These are phyloP conservation scores for Parazoanthus darwini DNA, from an alignment of 92 coral and sea anemone genomes.

Conservation along the genomic window DNA sequence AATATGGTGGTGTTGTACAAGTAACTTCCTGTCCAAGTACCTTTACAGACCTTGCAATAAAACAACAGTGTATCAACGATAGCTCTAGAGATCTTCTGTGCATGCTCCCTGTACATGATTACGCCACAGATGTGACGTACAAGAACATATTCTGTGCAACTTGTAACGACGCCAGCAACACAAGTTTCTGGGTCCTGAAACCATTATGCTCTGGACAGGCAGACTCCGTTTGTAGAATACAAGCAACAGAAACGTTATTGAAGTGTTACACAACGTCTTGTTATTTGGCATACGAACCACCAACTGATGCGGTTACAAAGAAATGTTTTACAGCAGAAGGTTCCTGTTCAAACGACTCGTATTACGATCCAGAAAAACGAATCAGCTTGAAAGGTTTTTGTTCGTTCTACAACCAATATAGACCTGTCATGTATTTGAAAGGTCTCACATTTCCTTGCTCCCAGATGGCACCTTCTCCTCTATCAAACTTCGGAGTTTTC, in stretches of 20 bases:
- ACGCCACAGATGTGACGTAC: not conserved
- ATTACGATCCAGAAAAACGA: no score
- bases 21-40: not conserved
- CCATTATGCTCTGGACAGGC: not conserved
- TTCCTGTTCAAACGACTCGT: not conserved
- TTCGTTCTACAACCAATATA: not conserved
- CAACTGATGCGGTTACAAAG: not conserved
- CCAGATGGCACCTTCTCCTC: not conserved
- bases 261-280: not conserved
- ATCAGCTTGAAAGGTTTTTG: not conserved
- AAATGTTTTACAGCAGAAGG: not conserved
- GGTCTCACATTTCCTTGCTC: not conserved
- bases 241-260: not conserved
- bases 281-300: not conserved
- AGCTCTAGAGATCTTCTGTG: not conserved
- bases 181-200: not conserved
- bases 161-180: not conserved
- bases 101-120: not conserved
- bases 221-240: not conserved
- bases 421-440: not conserved
- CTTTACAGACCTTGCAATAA: not conserved
- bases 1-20: not conserved
- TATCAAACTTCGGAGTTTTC: not conserved
- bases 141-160: constrained; percentile 4
- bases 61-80: not conserved